Evolutionary conservation across 92 coral and sea anemone genomes (phyloP), one percentile per base, ranked within the genome.

Genomic region (Phenganax stokvisi): DNA sequence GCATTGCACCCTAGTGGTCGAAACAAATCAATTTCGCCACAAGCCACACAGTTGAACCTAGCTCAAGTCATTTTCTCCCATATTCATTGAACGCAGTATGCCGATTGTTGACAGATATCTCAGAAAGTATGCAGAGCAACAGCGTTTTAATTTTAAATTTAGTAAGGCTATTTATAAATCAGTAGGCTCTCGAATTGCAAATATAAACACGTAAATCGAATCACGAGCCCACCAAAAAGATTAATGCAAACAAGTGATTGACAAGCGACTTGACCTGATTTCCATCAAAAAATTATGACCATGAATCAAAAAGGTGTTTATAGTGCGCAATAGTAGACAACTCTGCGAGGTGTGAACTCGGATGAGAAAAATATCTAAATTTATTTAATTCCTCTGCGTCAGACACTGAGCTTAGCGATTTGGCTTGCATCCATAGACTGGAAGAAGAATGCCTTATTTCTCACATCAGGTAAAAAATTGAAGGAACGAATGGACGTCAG

Each of bases 201-300:
- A 63, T 30, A 63, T 79, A 79, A 79, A 79, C 74, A 52, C 53
- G 59, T 65, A 79, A 76, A 79, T 79, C 83, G 53, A 79, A 65
- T 79, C 31, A 65, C 73, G 73, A 53, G 47, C 9, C 73, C 52
- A 68, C 8, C 73, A 68, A 68, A 68, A 68, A 68, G 73, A 68
- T 68, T 30, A 68, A 68, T 30, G 53, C 73, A 68, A 68, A 68
- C 73, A 68, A 68, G 29, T 30, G 47, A 30, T 68, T 15, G 17
- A 37, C 47, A 37, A 68, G 73, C 12, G 2, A 68, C 29, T 51
- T 37, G 73, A 16, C 52, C 37, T 37, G 73, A 68, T 68, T 68
- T 3, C 53, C 73, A 20, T 20, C 54, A 20, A 29, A 16, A 6
- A 6, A 17, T 25, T 61, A 37, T 37, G 5, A 37, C 47, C 47